phyloP scores from a whole-genome alignment of 92 coral and sea anemone species.

The Epizoanthus ramosus region DNA sequence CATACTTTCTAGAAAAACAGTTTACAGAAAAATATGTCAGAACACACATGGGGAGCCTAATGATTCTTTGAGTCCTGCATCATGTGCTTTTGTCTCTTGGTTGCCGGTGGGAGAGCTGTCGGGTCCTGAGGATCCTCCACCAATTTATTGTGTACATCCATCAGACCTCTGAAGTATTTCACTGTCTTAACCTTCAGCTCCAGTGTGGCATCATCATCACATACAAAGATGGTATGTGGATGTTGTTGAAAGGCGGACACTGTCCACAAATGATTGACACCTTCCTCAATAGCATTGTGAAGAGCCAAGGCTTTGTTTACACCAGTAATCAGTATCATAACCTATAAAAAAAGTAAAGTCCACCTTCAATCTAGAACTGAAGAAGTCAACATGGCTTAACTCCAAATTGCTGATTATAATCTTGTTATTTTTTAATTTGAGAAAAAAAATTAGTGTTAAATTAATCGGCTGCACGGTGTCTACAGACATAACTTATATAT shows the following conservation, averaged over 20 bases:
- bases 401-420: too few relatives aligned
- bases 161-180: slow-evolving; percentile 94
- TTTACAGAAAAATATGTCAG: background rate
- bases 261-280: slow-evolving; percentile 96
- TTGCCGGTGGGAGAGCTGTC: slow-evolving; percentile 75
- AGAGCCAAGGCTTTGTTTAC: slow-evolving; percentile 91
- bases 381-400: too few relatives aligned
- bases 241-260: slow-evolving; percentile 99
- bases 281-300: slow-evolving; percentile 88
- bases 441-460: too few relatives aligned
- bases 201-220: slow-evolving; percentile 97
- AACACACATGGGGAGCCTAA: background rate
- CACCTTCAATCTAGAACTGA: too few relatives aligned
- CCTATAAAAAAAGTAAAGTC: slow-evolving; percentile 47
- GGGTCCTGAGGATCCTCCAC: slow-evolving; percentile 92
- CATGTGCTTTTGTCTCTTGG: slow-evolving; percentile 66
- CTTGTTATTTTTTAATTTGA: too few relatives aligned
- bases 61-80: slow-evolving; percentile 7
- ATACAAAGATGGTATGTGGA: slow-evolving; percentile 86
- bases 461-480: too few relatives aligned
- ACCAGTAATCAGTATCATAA: slow-evolving; percentile 94
- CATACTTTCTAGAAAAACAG: background rate
- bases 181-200: slow-evolving; percentile 96
- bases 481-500: too few relatives aligned
- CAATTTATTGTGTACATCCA: slow-evolving; percentile 97